Conservation (phyloP, 2,113 vertebrate species). For the Phrynosoma platyrhinos region DNA sequence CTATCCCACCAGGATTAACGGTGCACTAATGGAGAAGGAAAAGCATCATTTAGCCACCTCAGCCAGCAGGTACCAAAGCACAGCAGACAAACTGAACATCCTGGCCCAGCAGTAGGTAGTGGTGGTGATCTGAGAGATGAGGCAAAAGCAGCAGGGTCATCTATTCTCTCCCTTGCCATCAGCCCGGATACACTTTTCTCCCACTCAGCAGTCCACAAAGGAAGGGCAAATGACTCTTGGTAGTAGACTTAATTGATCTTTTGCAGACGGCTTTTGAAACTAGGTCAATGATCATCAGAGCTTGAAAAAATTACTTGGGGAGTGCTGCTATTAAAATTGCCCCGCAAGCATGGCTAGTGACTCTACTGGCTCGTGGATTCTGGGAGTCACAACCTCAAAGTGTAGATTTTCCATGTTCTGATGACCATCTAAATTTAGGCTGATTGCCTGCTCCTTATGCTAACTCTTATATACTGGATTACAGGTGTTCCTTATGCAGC, state of each 20-base stretch:
- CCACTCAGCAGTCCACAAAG: not conserved
- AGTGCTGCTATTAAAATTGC: not conserved
- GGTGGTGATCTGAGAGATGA: not conserved
- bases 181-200: not conserved
- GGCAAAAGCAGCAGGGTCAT: not conserved
- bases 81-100: not conserved
- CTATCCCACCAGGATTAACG: no score
- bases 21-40: not conserved
- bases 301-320: not conserved
- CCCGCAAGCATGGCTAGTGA: no score
- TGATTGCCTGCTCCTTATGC: no score
- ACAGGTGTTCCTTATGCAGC: not conserved
- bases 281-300: not conserved
- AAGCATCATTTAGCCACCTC: not conserved
- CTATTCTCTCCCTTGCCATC: not conserved
- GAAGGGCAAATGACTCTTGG: not conserved
- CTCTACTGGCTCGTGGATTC: no score
- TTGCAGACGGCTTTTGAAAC: not conserved
- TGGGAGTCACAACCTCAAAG: no score
- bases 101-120: not conserved
- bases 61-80: not conserved
- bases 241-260: not conserved
- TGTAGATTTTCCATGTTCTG: no score
- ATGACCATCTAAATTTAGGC: no score
- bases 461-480: not conserved